Conservation (phyloP, 2,113 vertebrate genomes). For the Phasianus colchicus region DNA sequence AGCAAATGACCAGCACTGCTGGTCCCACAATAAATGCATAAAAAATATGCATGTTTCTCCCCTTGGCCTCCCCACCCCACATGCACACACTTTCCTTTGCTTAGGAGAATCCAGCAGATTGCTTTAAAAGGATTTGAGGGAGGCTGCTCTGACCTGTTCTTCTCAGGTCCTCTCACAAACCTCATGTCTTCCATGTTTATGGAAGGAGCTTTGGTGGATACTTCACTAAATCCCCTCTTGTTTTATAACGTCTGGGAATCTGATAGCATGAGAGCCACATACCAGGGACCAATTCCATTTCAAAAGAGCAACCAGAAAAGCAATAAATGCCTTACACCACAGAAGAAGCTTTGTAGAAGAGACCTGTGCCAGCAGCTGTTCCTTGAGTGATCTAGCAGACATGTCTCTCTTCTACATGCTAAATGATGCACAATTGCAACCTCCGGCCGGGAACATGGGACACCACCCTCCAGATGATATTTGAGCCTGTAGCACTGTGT, state of each 20-base stretch:
- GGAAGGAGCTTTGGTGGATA: neutral
- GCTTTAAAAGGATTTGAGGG: neutral
- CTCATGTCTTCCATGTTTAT: neutral
- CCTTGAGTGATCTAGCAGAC: neutral
- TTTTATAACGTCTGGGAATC: neutral
- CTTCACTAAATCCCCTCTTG: neutral
- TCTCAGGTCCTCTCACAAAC: neutral
- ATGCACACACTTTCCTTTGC: neutral
- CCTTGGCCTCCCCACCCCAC: neutral
- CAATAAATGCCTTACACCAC: neutral
- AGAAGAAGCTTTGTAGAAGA: neutral
- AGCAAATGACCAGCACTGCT: neutral
- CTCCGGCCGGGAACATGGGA: neutral
- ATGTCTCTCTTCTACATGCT: fast-evolving
- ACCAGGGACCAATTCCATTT: neutral
- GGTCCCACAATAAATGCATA: neutral
- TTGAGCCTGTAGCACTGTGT: neutral
- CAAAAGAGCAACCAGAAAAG: neutral
- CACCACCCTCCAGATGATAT: neutral
- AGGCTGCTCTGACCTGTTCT: neutral
- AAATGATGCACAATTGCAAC: neutral
- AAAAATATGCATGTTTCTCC: neutral
- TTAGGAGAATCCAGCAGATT: neutral
- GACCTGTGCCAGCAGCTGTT: neutral
- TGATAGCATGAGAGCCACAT: neutral